Evolutionary conservation across 2,888 invertebrate species (phyloP).

Genomic region (Autographa gamma): DNA sequence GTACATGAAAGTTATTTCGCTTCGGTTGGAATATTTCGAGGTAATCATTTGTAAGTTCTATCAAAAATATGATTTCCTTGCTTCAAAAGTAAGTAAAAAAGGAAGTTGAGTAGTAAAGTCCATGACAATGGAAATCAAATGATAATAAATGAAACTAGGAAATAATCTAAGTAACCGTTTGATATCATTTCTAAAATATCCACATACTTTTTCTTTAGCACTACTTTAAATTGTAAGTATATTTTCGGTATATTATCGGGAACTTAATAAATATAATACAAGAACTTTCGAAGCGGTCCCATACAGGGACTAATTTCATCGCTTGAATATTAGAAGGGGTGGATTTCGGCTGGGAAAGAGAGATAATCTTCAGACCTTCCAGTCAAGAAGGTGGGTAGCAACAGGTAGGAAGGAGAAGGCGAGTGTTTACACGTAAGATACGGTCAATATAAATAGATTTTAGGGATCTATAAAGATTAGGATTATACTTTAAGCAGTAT

Average conservation of each 20-base stretch:
- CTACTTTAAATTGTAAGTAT: neutral
- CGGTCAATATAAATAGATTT: neutral
- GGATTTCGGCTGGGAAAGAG: neutral
- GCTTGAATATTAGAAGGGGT: neutral
- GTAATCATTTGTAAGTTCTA: neutral
- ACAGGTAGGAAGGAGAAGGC: conserved; percentile 1
- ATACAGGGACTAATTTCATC: neutral
- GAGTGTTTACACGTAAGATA: neutral
- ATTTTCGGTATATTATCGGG: neutral
- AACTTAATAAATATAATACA: neutral
- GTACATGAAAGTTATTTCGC: neutral
- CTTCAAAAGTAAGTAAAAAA: too few species aligned
- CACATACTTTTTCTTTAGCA: too few species aligned
- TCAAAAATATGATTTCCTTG: too few species aligned
- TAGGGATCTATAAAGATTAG: neutral
- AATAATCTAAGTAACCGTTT: too few species aligned
- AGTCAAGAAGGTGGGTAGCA: conserved; percentile 1
- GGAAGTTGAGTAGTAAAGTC: too few species aligned
- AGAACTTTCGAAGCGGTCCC: neutral
- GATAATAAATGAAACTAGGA: too few species aligned
- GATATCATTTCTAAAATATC: too few species aligned
- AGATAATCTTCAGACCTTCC: conserved; percentile 1
- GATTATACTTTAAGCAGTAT: conserved; percentile 16
- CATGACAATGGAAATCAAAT: too few species aligned
- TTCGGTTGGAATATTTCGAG: neutral